phyloP scores from a whole-genome alignment of 2,797 vertebrate species.

The Phylloscopus collybita region DNA sequence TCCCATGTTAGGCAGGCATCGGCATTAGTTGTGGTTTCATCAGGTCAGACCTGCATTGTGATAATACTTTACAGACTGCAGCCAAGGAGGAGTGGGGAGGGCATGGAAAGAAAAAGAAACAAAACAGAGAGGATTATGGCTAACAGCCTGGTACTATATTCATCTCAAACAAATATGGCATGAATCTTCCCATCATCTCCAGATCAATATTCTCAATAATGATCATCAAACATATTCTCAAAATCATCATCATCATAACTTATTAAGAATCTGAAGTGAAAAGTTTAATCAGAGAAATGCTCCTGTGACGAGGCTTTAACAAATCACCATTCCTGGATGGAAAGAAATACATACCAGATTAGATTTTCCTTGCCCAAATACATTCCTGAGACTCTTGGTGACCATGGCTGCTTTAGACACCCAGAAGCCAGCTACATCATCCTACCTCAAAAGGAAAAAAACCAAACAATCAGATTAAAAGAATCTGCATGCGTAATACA shows the following conservation, averaged over 20 bases:
- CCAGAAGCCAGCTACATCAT: conserved; percentile 77
- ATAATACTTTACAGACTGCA: background rate
- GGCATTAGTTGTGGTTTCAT: background rate
- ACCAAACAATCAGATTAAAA: background rate
- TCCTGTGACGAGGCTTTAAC: conserved; percentile 76
- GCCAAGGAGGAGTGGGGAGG: background rate
- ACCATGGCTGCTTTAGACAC: conserved; percentile 80
- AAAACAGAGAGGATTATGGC: background rate
- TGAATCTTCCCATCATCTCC: conserved; percentile 69
- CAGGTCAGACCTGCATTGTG: background rate
- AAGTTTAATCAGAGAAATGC: conserved; percentile 72
- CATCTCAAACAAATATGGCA: conserved; percentile 70
- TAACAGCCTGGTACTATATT: conserved; percentile 41
- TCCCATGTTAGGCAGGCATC: background rate
- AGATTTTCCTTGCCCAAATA: conserved; percentile 71
- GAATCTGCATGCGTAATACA: background rate
- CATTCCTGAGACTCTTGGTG: conserved; percentile 78
- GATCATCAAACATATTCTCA: conserved; percentile 71
- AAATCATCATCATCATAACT: conserved; percentile 72
- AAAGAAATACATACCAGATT: conserved; percentile 80
- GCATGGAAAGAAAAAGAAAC: background rate
- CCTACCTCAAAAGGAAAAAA: conserved; percentile 72
- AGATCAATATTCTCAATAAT: conserved; percentile 70
- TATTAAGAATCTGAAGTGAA: conserved; percentile 75
- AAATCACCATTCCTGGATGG: conserved; percentile 73